These are phyloP conservation scores for Drosophila nr. perissopoda DNA, from an alignment of 2,888 invertebrate genomes.

Conservation along the genomic window DNA sequence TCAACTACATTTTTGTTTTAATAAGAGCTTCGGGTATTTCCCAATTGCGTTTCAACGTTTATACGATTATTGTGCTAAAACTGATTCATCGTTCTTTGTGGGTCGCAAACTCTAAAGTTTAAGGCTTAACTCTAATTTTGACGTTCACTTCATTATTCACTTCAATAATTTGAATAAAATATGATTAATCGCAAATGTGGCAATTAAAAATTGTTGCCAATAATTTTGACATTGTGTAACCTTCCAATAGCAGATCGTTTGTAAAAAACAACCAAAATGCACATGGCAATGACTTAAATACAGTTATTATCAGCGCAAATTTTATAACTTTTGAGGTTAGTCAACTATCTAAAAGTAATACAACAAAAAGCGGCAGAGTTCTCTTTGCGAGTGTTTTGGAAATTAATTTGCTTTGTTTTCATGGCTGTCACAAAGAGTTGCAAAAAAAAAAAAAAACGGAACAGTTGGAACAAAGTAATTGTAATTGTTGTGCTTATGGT, in stretches of 20 bases:
- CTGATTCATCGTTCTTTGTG: not conserved
- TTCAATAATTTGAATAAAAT: not conserved
- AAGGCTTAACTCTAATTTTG: fast-evolving
- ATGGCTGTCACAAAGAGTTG: constrained; percentile 15
- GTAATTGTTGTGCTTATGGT: constrained; percentile 32
- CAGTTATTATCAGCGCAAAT: not conserved
- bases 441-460: constrained; percentile 7
- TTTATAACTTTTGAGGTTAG: constrained; percentile 1
- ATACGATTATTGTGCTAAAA: not conserved
- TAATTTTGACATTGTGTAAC: not conserved
- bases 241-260: not conserved
- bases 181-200: not conserved
- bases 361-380: constrained; percentile 2
- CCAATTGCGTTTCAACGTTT: constrained; percentile 34
- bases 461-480: constrained; percentile 57
- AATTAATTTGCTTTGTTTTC: constrained; percentile 6
- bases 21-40: constrained; percentile 21
- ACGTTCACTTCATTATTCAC: not conserved
- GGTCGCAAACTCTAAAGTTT: not conserved
- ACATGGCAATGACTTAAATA: not conserved
- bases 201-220: not conserved
- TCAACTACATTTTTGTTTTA: constrained; percentile 17
- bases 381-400: constrained; percentile 16
- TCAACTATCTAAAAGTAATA: not conserved
- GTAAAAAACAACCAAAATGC: not conserved